Conservation (phyloP, 1,140 invertebrate genomes). For the Megathymus violae region DNA sequence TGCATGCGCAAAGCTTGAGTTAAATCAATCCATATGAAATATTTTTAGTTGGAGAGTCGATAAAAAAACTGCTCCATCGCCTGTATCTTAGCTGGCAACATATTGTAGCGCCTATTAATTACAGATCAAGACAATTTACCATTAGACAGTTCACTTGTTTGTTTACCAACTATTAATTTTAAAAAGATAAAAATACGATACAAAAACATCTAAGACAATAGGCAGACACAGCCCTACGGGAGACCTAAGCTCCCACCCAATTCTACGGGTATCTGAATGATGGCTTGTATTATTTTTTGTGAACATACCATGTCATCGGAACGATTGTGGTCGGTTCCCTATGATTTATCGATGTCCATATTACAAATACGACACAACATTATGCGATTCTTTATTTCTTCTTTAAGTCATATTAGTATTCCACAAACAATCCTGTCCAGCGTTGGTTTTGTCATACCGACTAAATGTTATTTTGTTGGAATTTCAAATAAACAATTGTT, state of each 20-base stretch:
- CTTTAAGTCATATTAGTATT: slow-evolving; percentile 82
- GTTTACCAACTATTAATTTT: no score
- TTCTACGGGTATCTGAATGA: slow-evolving; percentile 79
- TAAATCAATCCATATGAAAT: no score
- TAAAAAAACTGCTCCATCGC: no score
- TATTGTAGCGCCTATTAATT: no score
- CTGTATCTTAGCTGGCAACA: no score
- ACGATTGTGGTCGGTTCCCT: slow-evolving; percentile 80
- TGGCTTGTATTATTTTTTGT: slow-evolving; percentile 81
- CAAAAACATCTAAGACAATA: neutral
- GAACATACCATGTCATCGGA: slow-evolving; percentile 80
- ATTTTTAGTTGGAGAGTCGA: no score
- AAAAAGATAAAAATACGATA: no score
- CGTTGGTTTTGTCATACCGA: slow-evolving; percentile 81
- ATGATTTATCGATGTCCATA: slow-evolving; percentile 82
- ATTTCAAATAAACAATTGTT: slow-evolving; percentile 80
- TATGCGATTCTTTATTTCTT: slow-evolving; percentile 82
- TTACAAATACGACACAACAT: slow-evolving; percentile 82
- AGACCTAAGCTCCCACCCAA: slow-evolving; percentile 70
- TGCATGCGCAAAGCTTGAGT: no score
- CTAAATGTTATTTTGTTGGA: slow-evolving; percentile 81
- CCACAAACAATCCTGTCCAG: slow-evolving; percentile 73
- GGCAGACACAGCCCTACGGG: slow-evolving; percentile 54
- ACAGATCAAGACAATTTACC: no score
- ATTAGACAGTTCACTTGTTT: no score